Conservation (phyloP, 64 coral and sea anemone genomes). For the Platygyra sinensis region DNA sequence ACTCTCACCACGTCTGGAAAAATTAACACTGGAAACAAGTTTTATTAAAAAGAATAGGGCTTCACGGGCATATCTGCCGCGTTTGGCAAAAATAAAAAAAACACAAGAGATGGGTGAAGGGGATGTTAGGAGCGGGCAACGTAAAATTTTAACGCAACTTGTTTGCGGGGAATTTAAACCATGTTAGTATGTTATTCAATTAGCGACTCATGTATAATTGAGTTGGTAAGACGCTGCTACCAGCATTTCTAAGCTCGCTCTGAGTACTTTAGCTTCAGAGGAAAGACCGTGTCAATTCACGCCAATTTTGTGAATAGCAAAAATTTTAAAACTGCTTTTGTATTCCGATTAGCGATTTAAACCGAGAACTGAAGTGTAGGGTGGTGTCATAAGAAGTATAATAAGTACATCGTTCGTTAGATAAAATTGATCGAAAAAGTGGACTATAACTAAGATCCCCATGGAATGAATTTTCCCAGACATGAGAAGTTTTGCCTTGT, state of each 20-base stretch:
- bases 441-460: not conserved
- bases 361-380: not conserved
- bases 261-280: not conserved
- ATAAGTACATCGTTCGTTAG: not conserved
- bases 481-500: not conserved
- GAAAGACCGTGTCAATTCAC: slow-evolving; percentile 9
- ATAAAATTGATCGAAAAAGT: not conserved
- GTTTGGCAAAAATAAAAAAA: not conserved
- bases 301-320: slow-evolving; percentile 24
- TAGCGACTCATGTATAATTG: slow-evolving; percentile 77
- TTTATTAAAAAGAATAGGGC: not conserved
- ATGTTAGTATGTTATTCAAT: slow-evolving; percentile 63
- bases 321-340: not conserved
- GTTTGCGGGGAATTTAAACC: slow-evolving; percentile 33
- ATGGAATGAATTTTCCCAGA: not conserved
- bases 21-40: not conserved
- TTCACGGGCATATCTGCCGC: not conserved
- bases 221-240: slow-evolving; percentile 2
- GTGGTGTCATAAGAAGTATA: not conserved
- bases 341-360: not conserved
- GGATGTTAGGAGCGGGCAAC: not conserved
- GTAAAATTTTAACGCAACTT: slow-evolving; percentile 19
- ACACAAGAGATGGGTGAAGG: no score
- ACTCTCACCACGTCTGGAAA: not conserved
- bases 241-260: slow-evolving; percentile 12